A percentile compares a stretch with the other conserved stretches of the same genome.
These are phyloP conservation scores for Eufriesea mexicana DNA, from an alignment of 1,140 invertebrate genomes.

Conservation along the genomic window DNA sequence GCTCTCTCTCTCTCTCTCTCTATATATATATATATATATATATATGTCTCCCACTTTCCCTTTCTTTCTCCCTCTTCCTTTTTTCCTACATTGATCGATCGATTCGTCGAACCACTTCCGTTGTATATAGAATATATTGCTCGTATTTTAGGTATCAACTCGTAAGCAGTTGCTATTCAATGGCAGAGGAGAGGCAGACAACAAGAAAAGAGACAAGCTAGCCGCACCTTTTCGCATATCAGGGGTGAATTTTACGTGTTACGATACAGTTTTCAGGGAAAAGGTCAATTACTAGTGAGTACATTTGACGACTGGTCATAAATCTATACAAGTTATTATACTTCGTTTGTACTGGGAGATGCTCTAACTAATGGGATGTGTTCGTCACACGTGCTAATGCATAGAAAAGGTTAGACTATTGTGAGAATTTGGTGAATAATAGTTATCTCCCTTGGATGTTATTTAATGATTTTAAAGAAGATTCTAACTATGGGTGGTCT, in stretches of 20 bases:
- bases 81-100: slow-evolving; percentile 44
- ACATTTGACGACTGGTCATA: slow-evolving; percentile 65
- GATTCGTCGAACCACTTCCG: slow-evolving; percentile 45
- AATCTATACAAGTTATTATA: slow-evolving; percentile 15
- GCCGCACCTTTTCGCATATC: neutral
- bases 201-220: slow-evolving; percentile 18
- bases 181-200: slow-evolving; percentile 17
- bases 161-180: slow-evolving; percentile 63
- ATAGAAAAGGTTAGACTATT: neutral
- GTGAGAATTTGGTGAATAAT: too few species aligned
- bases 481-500: too few species aligned
- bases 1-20: slow-evolving; percentile 19
- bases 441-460: too few species aligned
- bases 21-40: neutral
- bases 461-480: too few species aligned
- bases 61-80: neutral
- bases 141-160: slow-evolving; percentile 57
- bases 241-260: slow-evolving; percentile 1
- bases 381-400: neutral
- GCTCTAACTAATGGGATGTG: slow-evolving; percentile 26
- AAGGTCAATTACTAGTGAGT: slow-evolving; percentile 74
- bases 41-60: neutral
- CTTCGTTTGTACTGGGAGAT: neutral
- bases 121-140: slow-evolving; percentile 28
- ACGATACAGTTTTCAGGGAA: neutral